Evolutionary conservation across 2,113 vertebrate species (phyloP), one percentile per base, ranked within the genome.

Genomic region (Poeciliopsis retropinna): DNA sequence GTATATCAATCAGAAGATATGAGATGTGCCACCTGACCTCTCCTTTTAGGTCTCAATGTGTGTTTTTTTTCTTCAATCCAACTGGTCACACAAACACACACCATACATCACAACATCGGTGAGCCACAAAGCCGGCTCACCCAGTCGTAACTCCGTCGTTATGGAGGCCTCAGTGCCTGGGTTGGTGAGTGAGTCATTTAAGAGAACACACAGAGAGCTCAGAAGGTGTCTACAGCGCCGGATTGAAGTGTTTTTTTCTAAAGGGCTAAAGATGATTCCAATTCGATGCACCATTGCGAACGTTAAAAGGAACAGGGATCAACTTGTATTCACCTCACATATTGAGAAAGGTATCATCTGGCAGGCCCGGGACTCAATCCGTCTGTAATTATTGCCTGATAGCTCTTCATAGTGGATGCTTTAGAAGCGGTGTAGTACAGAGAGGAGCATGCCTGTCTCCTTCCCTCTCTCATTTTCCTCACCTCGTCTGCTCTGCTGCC

Each of bases 361-460:
- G 68, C 37, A 72, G 79, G 57, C 65, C 44, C 62, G 37, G 27
- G 39, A 76, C 60, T 47, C 47, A 63, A 62, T 72, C 66, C 29
- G 44, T 15, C 60, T 64, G 27, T 51, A 39, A 67, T 37, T 28
- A 54, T 5, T n/a, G 72, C 62, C 6, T 70, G 65, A 72, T 51
- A n/a, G 54, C 37, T 34, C 67, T 57, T 57, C 34, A 22, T 19
- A 60, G 64, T 19, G 25, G 64, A 62, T 2, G 17, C 30, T 28
- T 27, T 30, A 27, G 60, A 34, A 68, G 32, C 41, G 0, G 6
- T 41, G 15, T n/a, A 71, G 25, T 41, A 22, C 29, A 63, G 25
- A 30, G 4, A 9, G 22, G 51, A 31, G 62, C 22, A 31, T 63
- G 22, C 37, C 25, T 13, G n/a, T 65, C 70, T 69, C 60, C 65